Evolutionary conservation across 2,888 invertebrate species (phyloP).

Genomic region (Slavum lentiscoides): DNA sequence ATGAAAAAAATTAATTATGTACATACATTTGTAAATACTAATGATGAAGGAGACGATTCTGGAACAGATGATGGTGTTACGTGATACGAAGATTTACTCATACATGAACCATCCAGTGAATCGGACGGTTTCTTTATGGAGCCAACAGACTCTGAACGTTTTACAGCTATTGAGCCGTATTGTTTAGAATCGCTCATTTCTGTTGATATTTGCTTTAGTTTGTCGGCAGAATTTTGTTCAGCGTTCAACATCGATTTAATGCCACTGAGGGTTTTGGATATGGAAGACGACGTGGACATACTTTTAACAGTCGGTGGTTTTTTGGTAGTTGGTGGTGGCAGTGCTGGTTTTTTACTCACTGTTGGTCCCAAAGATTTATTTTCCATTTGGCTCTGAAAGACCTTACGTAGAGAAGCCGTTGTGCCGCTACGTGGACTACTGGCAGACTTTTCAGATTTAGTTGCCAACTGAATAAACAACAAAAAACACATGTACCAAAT

Average conservation of each 20-base stretch:
- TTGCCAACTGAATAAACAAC: slow-evolving; percentile 13
- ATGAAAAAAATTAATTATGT: no score
- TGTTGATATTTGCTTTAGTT: background rate
- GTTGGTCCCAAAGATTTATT: slow-evolving; percentile 55
- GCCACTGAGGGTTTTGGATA: slow-evolving; percentile 42
- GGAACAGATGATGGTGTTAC: slow-evolving; percentile 25
- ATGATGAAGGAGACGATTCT: slow-evolving; percentile 39
- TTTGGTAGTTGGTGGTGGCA: slow-evolving; percentile 57
- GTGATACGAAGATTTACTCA: slow-evolving; percentile 47
- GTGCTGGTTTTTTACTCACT: slow-evolving; percentile 57
- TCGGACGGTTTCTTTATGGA: slow-evolving; percentile 50
- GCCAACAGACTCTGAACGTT: slow-evolving; percentile 47
- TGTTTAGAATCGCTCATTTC: slow-evolving; percentile 32
- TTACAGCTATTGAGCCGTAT: slow-evolving; percentile 47
- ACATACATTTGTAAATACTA: slow-evolving; percentile 46
- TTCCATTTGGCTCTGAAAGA: slow-evolving; percentile 47
- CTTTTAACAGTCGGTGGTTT: slow-evolving; percentile 56
- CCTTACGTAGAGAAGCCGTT: slow-evolving; percentile 43
- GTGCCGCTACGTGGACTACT: slow-evolving; percentile 45
- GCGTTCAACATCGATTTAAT: slow-evolving; percentile 45
- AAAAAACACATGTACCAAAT: background rate
- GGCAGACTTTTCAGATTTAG: slow-evolving; percentile 39
- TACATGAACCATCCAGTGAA: slow-evolving; percentile 40
- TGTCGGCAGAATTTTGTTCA: slow-evolving; percentile 41
- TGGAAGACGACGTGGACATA: slow-evolving; percentile 39